These are phyloP conservation scores for Redunca redunca DNA, from an alignment of 2,113 vertebrate species.

Conservation along the genomic window DNA sequence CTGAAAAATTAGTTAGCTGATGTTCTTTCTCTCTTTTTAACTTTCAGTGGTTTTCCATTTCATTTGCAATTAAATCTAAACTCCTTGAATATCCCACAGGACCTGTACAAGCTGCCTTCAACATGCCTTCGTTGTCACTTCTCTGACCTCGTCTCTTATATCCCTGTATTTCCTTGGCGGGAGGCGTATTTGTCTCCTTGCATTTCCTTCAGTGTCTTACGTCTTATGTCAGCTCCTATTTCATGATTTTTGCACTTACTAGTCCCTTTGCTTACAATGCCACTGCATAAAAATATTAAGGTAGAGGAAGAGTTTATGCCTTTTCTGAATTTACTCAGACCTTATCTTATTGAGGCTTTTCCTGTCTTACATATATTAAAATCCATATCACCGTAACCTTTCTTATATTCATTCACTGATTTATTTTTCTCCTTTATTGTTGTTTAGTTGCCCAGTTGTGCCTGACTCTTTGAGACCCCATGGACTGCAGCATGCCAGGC, in stretches of 20 bases:
- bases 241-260: neutral
- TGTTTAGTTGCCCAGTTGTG: neutral
- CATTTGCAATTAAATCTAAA: neutral
- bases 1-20: neutral
- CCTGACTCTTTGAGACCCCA: neutral
- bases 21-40: neutral
- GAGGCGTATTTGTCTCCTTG: neutral
- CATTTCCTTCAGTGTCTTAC: neutral
- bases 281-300: neutral
- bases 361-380: neutral
- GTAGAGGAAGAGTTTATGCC: neutral
- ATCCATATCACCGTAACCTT: neutral
- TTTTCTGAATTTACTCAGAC: neutral
- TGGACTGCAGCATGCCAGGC: neutral
- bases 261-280: neutral
- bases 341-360: neutral
- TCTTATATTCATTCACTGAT: neutral
- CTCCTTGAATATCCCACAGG: neutral
- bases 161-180: neutral
- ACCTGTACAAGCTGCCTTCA: neutral
- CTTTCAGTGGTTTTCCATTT: neutral
- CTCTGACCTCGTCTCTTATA: neutral
- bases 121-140: rapidly evolving
- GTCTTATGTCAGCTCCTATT: neutral
- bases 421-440: neutral